phyloP scores from a whole-genome alignment of 2,888 invertebrate species.

The Cacoxenus indagator region DNA sequence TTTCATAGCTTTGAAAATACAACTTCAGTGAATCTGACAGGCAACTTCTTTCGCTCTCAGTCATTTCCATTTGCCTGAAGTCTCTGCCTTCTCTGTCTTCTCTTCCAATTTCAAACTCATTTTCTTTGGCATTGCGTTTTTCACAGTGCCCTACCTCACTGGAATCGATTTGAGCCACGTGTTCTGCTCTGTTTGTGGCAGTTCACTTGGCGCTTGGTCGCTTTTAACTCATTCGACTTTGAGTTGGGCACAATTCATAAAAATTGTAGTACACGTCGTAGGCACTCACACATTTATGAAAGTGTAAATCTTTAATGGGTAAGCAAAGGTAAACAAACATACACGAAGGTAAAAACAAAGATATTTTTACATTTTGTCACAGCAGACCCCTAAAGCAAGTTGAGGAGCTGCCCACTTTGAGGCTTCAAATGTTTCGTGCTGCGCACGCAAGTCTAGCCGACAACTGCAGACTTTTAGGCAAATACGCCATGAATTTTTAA shows the following conservation, averaged over 20 bases:
- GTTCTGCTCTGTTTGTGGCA: too few relatives aligned
- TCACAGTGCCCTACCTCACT: conserved; percentile 24
- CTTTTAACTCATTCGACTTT: conserved; percentile 30
- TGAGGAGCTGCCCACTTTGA: too few relatives aligned
- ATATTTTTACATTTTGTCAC: not conserved
- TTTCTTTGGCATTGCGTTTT: too few relatives aligned
- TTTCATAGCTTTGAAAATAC: too few relatives aligned
- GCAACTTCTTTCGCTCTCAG: too few relatives aligned
- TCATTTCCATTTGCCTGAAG: too few relatives aligned
- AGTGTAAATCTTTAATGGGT: conserved; percentile 61
- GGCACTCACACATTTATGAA: conserved; percentile 63
- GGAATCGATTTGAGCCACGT: not conserved
- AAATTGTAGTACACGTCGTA: conserved; percentile 53
- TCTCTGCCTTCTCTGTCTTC: too few relatives aligned
- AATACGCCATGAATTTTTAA: not conserved
- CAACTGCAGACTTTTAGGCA: conserved; percentile 2
- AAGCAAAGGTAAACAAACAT: not conserved
- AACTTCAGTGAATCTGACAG: too few relatives aligned
- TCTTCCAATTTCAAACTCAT: too few relatives aligned
- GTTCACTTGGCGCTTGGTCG: not conserved
- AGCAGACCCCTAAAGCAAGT: too few relatives aligned
- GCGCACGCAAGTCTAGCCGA: not conserved
- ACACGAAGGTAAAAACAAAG: not conserved
- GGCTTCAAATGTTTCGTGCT: not conserved
- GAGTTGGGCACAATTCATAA: conserved; percentile 45